Conservation (phyloP, 2,888 invertebrate species). For the Calameuta pallipes region DNA sequence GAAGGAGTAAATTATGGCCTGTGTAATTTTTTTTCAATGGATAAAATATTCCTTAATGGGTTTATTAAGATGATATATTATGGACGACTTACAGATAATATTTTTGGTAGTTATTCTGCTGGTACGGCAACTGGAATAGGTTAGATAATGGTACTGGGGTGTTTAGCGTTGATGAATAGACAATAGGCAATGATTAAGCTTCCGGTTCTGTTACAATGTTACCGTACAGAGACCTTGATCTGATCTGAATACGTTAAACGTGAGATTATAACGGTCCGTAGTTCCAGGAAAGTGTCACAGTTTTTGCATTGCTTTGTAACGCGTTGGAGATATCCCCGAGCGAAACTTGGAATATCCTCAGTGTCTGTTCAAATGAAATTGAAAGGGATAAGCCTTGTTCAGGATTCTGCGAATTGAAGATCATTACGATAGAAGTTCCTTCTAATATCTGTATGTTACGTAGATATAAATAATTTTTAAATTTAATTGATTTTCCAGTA, state of each 20-base stretch:
- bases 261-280: neutral
- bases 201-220: neutral
- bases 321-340: neutral
- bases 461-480: neutral
- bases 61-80: neutral
- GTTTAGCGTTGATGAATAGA: neutral
- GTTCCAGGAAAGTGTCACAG: neutral
- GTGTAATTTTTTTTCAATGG: neutral
- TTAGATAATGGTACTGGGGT: neutral
- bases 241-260: neutral
- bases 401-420: neutral
- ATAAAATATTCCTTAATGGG: neutral
- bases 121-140: neutral
- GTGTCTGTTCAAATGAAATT: neutral
- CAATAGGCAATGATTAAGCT: neutral
- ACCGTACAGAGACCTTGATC: neutral
- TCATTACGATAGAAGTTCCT: neutral
- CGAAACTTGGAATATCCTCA: neutral
- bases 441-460: neutral
- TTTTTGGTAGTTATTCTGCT: neutral
- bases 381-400: neutral
- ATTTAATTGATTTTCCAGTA: neutral
- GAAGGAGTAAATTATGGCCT: neutral
- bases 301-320: neutral
- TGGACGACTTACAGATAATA: neutral